A percentile compares a stretch with the other conserved stretches of the same genome.
Conservation (phyloP, 1,140 invertebrate genomes). For the Bilobella aurantiaca region DNA sequence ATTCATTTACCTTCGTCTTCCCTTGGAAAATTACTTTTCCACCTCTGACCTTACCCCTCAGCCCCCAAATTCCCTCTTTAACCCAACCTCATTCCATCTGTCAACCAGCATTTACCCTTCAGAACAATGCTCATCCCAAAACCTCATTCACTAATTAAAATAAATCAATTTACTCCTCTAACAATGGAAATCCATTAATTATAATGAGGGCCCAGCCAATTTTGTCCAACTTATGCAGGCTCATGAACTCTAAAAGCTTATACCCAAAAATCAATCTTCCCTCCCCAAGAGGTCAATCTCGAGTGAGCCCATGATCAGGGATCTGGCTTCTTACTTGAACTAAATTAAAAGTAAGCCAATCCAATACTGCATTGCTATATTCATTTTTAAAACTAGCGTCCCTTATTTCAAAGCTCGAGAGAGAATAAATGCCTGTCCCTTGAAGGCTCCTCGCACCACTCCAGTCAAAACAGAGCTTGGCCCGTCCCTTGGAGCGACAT, state of each 20-base stretch:
- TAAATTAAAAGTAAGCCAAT: not conserved
- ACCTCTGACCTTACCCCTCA: not conserved
- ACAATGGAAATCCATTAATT: not conserved
- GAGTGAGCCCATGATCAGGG: not conserved
- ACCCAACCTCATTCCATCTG: not conserved
- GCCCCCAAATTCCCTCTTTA: not conserved
- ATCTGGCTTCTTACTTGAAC: not conserved
- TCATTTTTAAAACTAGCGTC: no score
- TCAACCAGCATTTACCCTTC: not conserved
- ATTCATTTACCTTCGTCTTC: not conserved
- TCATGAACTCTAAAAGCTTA: not conserved
- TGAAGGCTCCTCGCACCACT: not conserved
- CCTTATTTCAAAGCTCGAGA: no score
- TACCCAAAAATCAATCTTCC: no score
- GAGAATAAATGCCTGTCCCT: not conserved
- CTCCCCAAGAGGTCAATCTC: not conserved
- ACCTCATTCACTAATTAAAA: not conserved
- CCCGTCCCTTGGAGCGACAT: not conserved
- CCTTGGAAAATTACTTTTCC: not conserved
- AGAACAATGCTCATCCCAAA: not conserved
- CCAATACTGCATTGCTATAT: no score
- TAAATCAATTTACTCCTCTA: not conserved
- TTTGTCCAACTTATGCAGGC: not conserved
- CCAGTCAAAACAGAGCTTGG: not conserved
- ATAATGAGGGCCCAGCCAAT: no score